Percentiles rank a stretch among this genome's conserved stretches.
phyloP scores from a whole-genome alignment of 2,113 vertebrate species.

The Rhinogobius similis region DNA sequence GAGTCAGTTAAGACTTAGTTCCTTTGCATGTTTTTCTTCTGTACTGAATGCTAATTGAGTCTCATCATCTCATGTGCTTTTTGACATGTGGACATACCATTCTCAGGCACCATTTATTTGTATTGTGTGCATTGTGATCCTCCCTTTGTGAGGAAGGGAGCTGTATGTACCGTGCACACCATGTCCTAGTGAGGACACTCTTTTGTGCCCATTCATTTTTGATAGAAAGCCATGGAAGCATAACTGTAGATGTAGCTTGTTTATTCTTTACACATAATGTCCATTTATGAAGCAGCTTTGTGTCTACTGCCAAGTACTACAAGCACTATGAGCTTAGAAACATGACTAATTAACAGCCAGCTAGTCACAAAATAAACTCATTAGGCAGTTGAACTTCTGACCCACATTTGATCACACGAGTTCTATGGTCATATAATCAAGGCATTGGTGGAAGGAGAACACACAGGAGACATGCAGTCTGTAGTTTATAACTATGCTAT shows the following conservation, averaged over 20 bases:
- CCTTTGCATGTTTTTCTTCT: not conserved
- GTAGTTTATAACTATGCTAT: not conserved
- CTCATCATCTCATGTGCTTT: conserved; percentile 7
- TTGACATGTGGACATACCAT: conserved; percentile 29
- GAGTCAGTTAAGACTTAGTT: not conserved
- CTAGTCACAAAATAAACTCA: conserved; percentile 26
- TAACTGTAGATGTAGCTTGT: conserved; percentile 4
- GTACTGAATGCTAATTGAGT: conserved; percentile 24
- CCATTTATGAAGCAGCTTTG: conserved; percentile 1
- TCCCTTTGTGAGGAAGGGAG: conserved; percentile 29
- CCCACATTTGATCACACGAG: conserved; percentile 18
- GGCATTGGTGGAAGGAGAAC: not conserved
- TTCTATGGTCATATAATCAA: conserved; percentile 11
- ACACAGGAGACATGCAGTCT: not conserved
- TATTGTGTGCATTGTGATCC: conserved; percentile 10
- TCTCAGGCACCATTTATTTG: conserved; percentile 32
- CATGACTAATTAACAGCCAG: conserved; percentile 33
- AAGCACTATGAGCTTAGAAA: conserved; percentile 17
- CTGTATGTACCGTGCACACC: conserved; percentile 38
- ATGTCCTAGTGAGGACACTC: conserved; percentile 32
- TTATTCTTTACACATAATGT: not conserved
- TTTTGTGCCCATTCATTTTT: conserved; percentile 24
- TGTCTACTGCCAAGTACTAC: conserved; percentile 12
- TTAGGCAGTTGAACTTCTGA: conserved; percentile 20
- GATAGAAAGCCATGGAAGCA: conserved; percentile 24